phyloP scores from a whole-genome alignment of 1,140 invertebrate genomes.

The Ruditapes philippinarum region DNA sequence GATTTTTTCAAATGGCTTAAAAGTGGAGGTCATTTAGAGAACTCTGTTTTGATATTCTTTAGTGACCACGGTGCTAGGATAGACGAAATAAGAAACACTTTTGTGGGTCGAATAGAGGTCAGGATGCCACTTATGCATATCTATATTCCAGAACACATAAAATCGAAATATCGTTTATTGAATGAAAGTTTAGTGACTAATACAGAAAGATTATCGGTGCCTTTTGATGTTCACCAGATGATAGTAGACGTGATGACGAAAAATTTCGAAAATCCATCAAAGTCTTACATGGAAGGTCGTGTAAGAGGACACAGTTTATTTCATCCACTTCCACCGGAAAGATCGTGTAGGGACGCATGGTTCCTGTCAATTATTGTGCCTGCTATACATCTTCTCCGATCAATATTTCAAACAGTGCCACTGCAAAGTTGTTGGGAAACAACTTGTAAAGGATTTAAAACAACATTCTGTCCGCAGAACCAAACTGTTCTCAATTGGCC shows the following conservation, averaged over 20 bases:
- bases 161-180: constrained; percentile 89
- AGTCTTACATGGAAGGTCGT: constrained; percentile 76
- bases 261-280: constrained; percentile 69
- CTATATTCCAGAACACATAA: constrained; percentile 92
- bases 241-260: constrained; percentile 84
- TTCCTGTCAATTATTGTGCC: constrained; percentile 87
- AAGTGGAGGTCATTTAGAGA: constrained; percentile 84
- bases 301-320: constrained; percentile 86
- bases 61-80: constrained; percentile 98
- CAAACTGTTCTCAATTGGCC: constrained; percentile 71
- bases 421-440: constrained; percentile 52
- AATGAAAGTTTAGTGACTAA: constrained; percentile 91
- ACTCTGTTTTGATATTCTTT: constrained; percentile 92
- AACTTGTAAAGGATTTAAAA: constrained; percentile 92
- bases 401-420: background rate
- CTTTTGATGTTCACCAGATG: constrained; percentile 87
- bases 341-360: constrained; percentile 85
- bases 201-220: constrained; percentile 85
- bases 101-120: constrained; percentile 95
- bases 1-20: constrained; percentile 84
- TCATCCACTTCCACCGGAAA: constrained; percentile 82
- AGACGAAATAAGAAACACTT: constrained; percentile 93
- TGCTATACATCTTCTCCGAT: constrained; percentile 80
- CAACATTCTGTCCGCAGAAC: constrained; percentile 33
- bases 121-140: constrained; percentile 95